Evolutionary conservation across 2,113 vertebrate species (phyloP), one percentile per base, ranked within the genome.

Genomic region (Anhinga rufa): DNA sequence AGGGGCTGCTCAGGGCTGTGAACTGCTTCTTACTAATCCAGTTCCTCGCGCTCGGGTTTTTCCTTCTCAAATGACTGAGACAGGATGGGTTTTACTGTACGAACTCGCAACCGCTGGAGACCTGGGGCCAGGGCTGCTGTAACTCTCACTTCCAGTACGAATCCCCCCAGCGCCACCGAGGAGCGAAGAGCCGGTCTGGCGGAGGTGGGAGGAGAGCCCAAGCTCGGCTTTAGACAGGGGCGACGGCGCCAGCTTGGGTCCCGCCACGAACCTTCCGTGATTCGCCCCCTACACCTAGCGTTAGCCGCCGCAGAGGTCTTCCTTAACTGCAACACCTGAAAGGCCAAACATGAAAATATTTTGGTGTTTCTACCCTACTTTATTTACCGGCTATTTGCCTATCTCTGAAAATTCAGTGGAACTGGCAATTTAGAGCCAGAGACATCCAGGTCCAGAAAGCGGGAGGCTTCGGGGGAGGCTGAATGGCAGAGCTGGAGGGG

Each of bases 81-180:
- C 20, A 24, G 51, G 52, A 40, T 2, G 42, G 76, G 42, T 52
- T 62, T 17, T 14, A 11, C 24, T 10, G 28, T 1, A n/a, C 60
- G 13, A 36, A 18, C 57, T 36, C 2, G 0, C 13, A 17, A 2
- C 7, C 10, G 2, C 29, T 6, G 22, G 34, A 48, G n/a, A 5
- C 1, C 22, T 2, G 22, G n/a, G 62, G 24, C 28, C 66, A 48
- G 62, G 16, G 51, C 38, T 49, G 78, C 61, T 10, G 17, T 6
- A 19, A n/a, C 31, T 10, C 72, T 5, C 9, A 1, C 65, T 55
- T 5, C 6, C 17, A 2, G 48, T 10, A 11, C 8, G 1, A 9
- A 51, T 2, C 28, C 6, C 6, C 72, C n/a, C 38, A 7, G 2
- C 4, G 24, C 5, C 75, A 28, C 31, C 0, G 2, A 19, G 36